Evolutionary conservation across 2,113 vertebrate species (phyloP), one percentile per base, ranked within the genome.

Genomic region (Trogon melanurus): DNA sequence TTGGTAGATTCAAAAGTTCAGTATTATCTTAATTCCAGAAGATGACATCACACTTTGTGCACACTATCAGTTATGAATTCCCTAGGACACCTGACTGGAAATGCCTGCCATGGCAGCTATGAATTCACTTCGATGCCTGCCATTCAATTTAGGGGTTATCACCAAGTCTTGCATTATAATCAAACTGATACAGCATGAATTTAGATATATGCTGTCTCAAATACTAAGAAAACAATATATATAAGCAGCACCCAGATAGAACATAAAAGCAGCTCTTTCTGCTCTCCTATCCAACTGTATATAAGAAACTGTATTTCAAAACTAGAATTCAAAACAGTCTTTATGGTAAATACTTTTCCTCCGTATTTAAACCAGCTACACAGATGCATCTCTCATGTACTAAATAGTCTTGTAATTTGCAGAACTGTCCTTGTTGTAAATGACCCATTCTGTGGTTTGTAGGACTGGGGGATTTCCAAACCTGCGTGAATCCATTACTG

Each of bases 401-500:
- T 95, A 72, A 93, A 62, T 23, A 75, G 69, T 47, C 62, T 64
- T 80, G 64, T 78, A 41, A 67, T 86, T 74, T 83, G 86, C 65
- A 86, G 53, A 86, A 79, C 45, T 93, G 19, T 58, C 60, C 29
- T 79, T 76, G 56, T 94, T 78, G 61, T 92, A 93, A 96, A 81
- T 91, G 57, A 92, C 84, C 78, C 85, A 13, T 94, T 95, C 92
- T 96, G 88, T 96, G 93, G 91, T 94, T 97, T 96, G 69, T 96
- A 94, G 96, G 96, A 81, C 95, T 96, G 85, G 25, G 91, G 64
- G 73, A 95, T 95, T 94, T 96, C 95, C 93, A 96, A 88, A 95
- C 66, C 92, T 94, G 90, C 25, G 45, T 93, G 96, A 94, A 53
- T 84, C 96, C 95, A 79, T 88, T 96, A 93, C 88, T 79, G 95